Base-by-base conservation (phyloP, 2,888 invertebrate genomes). In the Pedicia rivosa region DNA sequence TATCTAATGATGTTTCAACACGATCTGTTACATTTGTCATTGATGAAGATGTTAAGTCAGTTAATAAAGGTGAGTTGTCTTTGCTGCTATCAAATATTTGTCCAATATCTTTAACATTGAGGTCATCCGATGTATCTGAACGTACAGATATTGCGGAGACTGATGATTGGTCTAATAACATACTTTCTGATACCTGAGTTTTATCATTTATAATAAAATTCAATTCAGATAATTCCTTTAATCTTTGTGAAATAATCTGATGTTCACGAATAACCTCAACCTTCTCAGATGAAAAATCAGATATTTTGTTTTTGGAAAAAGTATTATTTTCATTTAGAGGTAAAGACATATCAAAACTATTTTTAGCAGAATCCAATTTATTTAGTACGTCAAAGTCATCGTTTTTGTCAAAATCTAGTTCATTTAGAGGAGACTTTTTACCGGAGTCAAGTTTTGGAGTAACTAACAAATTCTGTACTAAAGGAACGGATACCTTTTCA, bases 61-160 rank as follows among this genome's bases (percentile, higher is more conserved):
- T 40, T 16, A 29, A 15, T 4, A 13, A 13, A 12, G 40, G 37
- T 12, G 33, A 27, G 15, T 37, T 37, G 16, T 37, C 37, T n/a
- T 40, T 32, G 9, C 32, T 32, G 22, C 32, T 32, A 32, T 32
- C 32, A 20, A 32, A 32, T 20, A 32, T 32, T 13, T 13, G 14
- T 32, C 20, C 32, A 32, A 17, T 32, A 22, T 20, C 17, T 16
- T 25, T 16, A 4, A 4, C 3, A 27, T 27, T 12, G 10, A 5
- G 26, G 25, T 40, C 40, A 29, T 40, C 37, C 40, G 40, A 35
- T 20, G 36, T 35, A 40, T 40, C 38, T 40, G 40, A 25, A 8
- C 5, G 7, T 13, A 20, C 40, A 40, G 40, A 38, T 38, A 20
- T 32, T 29, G 25, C 40, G 40, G 40, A 40, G 38, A 32, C 16